Conservation (phyloP, 2,888 invertebrate species). For the Leucania comma region DNA sequence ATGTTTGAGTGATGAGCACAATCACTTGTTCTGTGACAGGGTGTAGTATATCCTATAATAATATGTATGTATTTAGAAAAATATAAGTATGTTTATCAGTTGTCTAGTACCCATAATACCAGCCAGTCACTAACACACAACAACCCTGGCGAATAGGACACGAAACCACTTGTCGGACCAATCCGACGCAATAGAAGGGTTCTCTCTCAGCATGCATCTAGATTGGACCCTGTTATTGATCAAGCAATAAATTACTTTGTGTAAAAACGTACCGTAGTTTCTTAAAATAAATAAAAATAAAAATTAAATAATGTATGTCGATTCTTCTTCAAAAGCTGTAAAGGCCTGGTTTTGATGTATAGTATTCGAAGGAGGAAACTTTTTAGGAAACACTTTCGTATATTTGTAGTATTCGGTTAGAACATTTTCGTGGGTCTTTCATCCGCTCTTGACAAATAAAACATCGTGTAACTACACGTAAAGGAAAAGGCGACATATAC, state of each 20-base stretch:
- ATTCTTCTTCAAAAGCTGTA: not conserved
- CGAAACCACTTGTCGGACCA: too few relatives aligned
- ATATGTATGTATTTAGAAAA: too few relatives aligned
- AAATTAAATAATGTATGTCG: not conserved
- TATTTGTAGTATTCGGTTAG: conserved; percentile 9
- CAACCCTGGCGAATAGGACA: too few relatives aligned
- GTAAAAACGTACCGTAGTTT: too few relatives aligned
- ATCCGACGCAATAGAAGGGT: too few relatives aligned
- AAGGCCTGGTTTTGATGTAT: not conserved
- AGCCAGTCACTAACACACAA: too few relatives aligned
- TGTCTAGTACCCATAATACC: too few relatives aligned
- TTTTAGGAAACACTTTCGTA: conserved; percentile 6
- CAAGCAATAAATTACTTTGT: not conserved
- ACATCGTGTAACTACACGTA: conserved; percentile 2
- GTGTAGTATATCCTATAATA: too few relatives aligned
- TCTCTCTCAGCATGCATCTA: not conserved
- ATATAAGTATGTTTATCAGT: too few relatives aligned
- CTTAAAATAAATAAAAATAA: not conserved
- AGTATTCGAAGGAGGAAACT: not conserved
- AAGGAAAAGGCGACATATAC: not conserved
- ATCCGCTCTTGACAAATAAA: conserved; percentile 16
- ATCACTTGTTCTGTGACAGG: too few relatives aligned
- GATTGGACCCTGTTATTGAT: not conserved
- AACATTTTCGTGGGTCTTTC: conserved; percentile 4
- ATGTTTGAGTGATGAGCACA: too few relatives aligned